Evolutionary conservation across 2,888 invertebrate species (phyloP).

Genomic region (Ophioninae sp.): DNA sequence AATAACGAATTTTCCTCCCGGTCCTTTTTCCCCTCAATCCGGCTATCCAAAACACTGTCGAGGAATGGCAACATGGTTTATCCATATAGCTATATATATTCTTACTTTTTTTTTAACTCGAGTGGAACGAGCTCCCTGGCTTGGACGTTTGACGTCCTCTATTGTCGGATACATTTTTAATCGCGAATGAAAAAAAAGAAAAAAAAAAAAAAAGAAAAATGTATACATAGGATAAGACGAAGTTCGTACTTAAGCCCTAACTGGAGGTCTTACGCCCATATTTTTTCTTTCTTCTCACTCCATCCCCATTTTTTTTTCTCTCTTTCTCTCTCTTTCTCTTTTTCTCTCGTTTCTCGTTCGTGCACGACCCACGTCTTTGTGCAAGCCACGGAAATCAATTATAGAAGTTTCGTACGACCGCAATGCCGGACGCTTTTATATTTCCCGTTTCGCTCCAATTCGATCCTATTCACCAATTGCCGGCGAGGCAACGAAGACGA

Average conservation of each 20-base stretch:
- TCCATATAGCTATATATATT: constrained; percentile 9
- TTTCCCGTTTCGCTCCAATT: constrained; percentile 58
- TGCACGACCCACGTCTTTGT: constrained; percentile 57
- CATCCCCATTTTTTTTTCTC: constrained; percentile 28
- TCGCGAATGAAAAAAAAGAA: constrained; percentile 61
- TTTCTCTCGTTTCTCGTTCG: constrained; percentile 21
- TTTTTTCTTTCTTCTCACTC: constrained; percentile 44
- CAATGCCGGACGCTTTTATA: constrained; percentile 57
- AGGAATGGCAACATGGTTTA: constrained; percentile 30
- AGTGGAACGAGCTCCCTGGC: constrained; percentile 59
- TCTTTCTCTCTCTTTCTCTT: background rate
- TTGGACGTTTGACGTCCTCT: constrained; percentile 75
- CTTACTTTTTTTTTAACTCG: constrained; percentile 49
- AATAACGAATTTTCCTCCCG: constrained; percentile 77
- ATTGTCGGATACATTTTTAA: constrained; percentile 76
- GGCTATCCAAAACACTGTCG: constrained; percentile 48
- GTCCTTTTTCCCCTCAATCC: constrained; percentile 50
- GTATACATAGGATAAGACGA: constrained; percentile 5
- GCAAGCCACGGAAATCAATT: constrained; percentile 65
- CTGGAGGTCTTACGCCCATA: constrained; percentile 58
- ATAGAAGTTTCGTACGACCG: constrained; percentile 61
- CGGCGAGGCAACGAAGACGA: constrained; percentile 3
- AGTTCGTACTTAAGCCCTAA: constrained; percentile 35
- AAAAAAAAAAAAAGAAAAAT: constrained; percentile 28
- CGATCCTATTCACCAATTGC: constrained; percentile 58